Base-by-base conservation (phyloP, 1,140 invertebrate species). In the Apis mellifera region DNA sequence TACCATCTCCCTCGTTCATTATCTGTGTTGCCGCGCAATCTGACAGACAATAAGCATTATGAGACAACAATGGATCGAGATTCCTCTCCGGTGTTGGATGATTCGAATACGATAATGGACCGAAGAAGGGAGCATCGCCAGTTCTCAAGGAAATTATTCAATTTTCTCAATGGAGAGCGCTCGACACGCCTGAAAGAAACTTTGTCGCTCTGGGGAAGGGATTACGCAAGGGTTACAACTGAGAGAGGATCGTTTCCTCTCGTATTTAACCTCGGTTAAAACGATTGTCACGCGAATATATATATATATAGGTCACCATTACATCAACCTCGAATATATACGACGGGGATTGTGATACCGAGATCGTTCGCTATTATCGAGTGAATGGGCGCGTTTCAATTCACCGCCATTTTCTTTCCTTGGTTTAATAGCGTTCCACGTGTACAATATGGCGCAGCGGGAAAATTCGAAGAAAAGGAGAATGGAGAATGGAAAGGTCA, bases 31-130 rank as follows among this genome's bases (percentile, higher is more conserved):
- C 23, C 74, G 80, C n/a, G 26, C 50, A 69, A 70, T 82, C 66
- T 82, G 74, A 82, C 59, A 77, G 74, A 77, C 80, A 78, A 77
- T 78, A 59, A 75, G 59, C 79, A 75, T 81, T 57, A 81, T 68
- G 79, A 68, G 54, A 59, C 72, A 81, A 81, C 79, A 81, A 76
- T 76, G 72, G 79, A 9, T 64, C 23, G 23, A 23, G 64, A 59
- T 57, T 48, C 32, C 32, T 42, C 17, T 23, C 17, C 17, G 52
- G 21, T 65, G n/a, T 65, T 81, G 42, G 79, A 50, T 19, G 55
- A 72, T 52, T 26, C 50, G 42, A 66, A 54, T 17, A 3, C 12
- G 32, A 48, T 42, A 15, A 32, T 9, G 5, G 11, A 12, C 23
- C 2, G 8, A 15, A 32, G 8, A 15, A 32, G 62, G 48, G 8